These are phyloP conservation scores for Lepilemur ruficaudatus DNA, from an alignment of 2,797 vertebrate genomes.

Conservation along the genomic window DNA sequence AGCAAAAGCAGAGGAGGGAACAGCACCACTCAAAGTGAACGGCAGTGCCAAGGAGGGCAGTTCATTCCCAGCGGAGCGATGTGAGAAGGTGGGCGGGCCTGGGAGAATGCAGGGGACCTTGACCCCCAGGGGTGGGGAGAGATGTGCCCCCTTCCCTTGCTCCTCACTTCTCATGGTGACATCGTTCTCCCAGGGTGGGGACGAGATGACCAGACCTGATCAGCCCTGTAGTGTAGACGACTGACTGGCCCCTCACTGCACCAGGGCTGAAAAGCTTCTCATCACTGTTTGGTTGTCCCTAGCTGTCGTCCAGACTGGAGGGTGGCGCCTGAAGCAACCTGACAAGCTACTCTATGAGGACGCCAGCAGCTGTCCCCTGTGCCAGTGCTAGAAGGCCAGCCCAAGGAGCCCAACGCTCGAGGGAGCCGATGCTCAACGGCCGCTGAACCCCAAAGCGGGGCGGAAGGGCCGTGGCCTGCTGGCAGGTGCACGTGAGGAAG, in stretches of 20 bases:
- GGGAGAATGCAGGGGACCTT: rapidly evolving
- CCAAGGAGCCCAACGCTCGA: not conserved
- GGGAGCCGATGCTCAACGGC: not conserved
- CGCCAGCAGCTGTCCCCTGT: not conserved
- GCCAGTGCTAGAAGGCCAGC: rapidly evolving
- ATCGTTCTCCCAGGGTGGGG: not conserved
- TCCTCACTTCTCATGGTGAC: not conserved
- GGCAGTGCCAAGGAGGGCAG: too few species aligned
- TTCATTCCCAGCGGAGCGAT: rapidly evolving
- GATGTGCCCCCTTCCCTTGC: not conserved
- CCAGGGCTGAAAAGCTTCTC: not conserved
- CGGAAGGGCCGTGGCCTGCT: not conserved
- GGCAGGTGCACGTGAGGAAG: not conserved
- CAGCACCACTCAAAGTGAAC: not conserved
- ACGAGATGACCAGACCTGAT: not conserved
- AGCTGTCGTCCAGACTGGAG: not conserved
- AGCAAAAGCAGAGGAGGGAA: too few species aligned
- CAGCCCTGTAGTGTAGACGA: not conserved
- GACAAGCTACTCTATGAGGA: not conserved
- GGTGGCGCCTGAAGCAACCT: not conserved
- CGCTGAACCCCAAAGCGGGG: not conserved
- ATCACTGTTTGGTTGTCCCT: not conserved
- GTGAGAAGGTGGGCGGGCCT: too few species aligned
- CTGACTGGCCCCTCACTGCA: not conserved
- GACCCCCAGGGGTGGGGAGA: too few species aligned